Evolutionary conservation across 2,888 invertebrate species (phyloP), one percentile per base, ranked within the genome.

Genomic region (Yponomeuta cagnagella): DNA sequence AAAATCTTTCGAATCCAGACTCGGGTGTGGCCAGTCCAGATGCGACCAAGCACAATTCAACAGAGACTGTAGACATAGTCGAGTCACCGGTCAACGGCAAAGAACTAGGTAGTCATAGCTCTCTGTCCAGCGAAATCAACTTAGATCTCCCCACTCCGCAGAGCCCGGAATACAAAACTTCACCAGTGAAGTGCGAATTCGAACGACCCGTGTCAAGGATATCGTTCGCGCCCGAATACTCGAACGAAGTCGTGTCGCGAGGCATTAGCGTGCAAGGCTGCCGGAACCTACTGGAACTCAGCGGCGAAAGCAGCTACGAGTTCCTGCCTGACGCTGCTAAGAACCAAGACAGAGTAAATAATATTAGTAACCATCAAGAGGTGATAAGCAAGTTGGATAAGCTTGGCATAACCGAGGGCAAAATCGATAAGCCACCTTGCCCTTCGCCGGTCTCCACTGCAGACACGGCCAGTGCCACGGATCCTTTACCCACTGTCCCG

Each of bases 21-120:
- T 93, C 94, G 0, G 92, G 93, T 0, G 90, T 94, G 3, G 92
- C 94, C 10, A 94, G 93, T 77, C 94, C 94, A 0, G 93, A 93
- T 63, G 90, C 90, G 0, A 93, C 93, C 2, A 93, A 93, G 77
- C 93, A 93, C 74, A 93, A 93, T 74, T 92, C 93, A 0, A 90
- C 92, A 0, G 93, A 93, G 76, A 90, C 93, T 0, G 87, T 90
- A 0, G 90, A 91, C 70, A 90, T 91, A 72, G 91, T 91, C 1
- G 90, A 92, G 71, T 92, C 91, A 0, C 92, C 92, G 0, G 80
- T 80, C 6, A 89, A 89, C 43, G 86, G 88, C 30, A 92, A 93
- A 68, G 89, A 90, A 71, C 78, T 89, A 15, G 90, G 90, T 33
- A 90, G 90, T 66, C 92, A 88, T 71, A 87, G 89, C 73, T 92